Base-by-base conservation (phyloP, 2,888 invertebrate genomes). In the Tipula vernalis region DNA sequence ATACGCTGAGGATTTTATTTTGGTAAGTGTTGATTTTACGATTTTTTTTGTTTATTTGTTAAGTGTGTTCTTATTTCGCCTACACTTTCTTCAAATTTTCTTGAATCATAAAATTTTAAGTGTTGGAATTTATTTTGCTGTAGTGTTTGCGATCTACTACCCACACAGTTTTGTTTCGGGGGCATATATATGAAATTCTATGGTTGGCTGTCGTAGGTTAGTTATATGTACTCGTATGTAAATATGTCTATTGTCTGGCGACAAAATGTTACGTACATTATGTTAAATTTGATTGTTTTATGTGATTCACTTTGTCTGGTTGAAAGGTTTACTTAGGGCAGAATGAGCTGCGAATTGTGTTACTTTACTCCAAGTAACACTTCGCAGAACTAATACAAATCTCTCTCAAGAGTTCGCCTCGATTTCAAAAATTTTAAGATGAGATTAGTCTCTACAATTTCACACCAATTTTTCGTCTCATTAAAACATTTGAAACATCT, bases 1-100 rank as follows among this genome's bases (percentile, higher is more conserved):
- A 99, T 91, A 98, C 98, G 87, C 93, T 99, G 88, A 95, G 99
- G 90, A 99, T 99, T 91, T 93, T 99, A 90, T 99, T 99, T 93
- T 99, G 99, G 99, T 99, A 93, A 93, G 95, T 85, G 84, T 41
- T 71, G 71, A 71, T 28, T 51, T 51, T 0, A 28, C 28, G 10
- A 4, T 47, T 47, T 13, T 47, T n/a, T n/a, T n/a, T n/a, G n/a
- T n/a, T 5, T 13, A n/a, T 51, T 15, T 51, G 3, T 28, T 71
- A 28, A 28, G 28, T 10, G 8, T 10, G 3, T 28, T 71, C 4
- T 71, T 57, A 57, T 71, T 13, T 18, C 71, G 71, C 28, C 71
- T 10, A 71, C 71, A 28, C 71, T 44, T 15, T 15, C n/a, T 15
- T 15, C 15, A 15, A 5, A 15, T 15, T 51, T 51, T 51, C 44